These are phyloP conservation scores for Conistra vaccinii DNA, from an alignment of 2,888 invertebrate species.

Conservation along the genomic window DNA sequence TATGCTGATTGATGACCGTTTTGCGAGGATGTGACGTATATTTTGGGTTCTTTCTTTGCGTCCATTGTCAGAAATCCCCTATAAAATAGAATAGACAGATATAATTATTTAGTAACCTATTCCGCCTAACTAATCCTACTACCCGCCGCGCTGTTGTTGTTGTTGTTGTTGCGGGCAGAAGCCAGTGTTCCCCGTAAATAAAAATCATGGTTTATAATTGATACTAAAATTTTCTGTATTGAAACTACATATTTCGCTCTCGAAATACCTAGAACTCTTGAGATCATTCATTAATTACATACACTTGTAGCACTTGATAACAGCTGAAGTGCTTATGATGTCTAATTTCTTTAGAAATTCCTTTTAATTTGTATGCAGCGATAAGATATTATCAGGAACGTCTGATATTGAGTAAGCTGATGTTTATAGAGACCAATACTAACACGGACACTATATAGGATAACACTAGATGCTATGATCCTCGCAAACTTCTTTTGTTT, in stretches of 20 bases:
- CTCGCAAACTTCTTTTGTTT: too few species aligned
- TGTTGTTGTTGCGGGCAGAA: too few species aligned
- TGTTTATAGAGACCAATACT: not conserved
- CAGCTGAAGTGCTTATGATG: not conserved
- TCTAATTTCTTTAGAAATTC: slow-evolving; percentile 35
- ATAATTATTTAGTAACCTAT: too few species aligned
- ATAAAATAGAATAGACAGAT: too few species aligned
- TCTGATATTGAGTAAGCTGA: slow-evolving; percentile 21
- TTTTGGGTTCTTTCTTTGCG: too few species aligned
- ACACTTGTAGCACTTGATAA: slow-evolving; percentile 22
- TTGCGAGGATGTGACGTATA: too few species aligned
- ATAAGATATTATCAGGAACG: slow-evolving; percentile 32
- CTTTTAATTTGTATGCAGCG: slow-evolving; percentile 27
- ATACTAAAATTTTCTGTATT: not conserved
- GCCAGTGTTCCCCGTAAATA: not conserved
- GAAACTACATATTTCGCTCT: not conserved
- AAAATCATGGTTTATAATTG: not conserved
- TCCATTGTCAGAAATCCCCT: too few species aligned
- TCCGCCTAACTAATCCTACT: too few species aligned
- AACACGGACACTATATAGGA: too few species aligned
- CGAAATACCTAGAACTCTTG: slow-evolving; percentile 13
- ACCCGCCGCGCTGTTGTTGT: too few species aligned
- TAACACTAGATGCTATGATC: too few species aligned
- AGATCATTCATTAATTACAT: slow-evolving; percentile 40
- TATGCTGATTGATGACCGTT: too few species aligned